Percentiles rank a stretch among this genome's conserved stretches.
phyloP scores from a whole-genome alignment of 2,113 vertebrate genomes.

The Coturnix japonica region DNA sequence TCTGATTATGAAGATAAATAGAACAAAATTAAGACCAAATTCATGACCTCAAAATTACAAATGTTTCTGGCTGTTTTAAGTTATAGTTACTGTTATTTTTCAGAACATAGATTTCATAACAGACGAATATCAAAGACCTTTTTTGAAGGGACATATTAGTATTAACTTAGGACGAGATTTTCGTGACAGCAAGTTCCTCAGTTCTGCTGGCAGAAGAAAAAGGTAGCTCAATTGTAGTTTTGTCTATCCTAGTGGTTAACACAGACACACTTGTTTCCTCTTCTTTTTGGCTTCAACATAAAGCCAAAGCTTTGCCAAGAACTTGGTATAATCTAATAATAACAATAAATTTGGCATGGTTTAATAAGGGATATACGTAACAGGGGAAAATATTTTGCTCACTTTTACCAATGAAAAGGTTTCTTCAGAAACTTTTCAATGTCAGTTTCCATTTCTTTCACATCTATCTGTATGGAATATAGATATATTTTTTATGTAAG shows the following conservation, averaged over 20 bases:
- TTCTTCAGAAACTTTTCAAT: neutral
- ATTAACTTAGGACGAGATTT: neutral
- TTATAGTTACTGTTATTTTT: neutral
- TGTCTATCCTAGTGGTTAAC: neutral
- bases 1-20: neutral
- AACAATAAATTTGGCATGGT: neutral
- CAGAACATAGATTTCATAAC: neutral
- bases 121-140: neutral
- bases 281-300: neutral
- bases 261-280: neutral
- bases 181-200: neutral
- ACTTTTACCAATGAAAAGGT: neutral
- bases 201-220: neutral
- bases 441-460: neutral
- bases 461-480: neutral
- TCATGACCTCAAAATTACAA: neutral
- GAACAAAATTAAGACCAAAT: neutral
- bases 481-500: neutral
- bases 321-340: neutral
- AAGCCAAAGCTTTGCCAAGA: neutral
- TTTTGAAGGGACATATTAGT: neutral
- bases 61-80: neutral
- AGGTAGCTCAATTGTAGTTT: neutral
- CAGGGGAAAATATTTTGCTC: neutral
- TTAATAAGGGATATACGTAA: neutral